Base-by-base conservation (phyloP, 2,113 vertebrate species). In the Oriolus oriolus region DNA sequence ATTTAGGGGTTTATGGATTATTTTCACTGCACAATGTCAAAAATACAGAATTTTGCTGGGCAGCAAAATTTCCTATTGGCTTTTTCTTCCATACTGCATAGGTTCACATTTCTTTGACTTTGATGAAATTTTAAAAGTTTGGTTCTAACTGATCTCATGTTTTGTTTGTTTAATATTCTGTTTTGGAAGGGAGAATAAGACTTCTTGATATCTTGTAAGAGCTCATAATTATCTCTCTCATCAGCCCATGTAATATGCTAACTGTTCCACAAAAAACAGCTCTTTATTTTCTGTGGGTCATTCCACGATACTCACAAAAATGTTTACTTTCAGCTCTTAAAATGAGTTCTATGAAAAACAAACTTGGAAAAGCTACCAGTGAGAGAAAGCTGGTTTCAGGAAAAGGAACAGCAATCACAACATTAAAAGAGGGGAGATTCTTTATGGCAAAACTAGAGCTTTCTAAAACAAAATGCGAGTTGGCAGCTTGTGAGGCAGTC, bases 1-100 rank as follows among this genome's bases (percentile, higher is more conserved):
- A 50, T 87, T 89, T 76, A 91, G 45, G 37, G 76, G 79, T 82
- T 95, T 75, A 31, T 39, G 37, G 22, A 39, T 77, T 71, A 47
- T 79, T 91, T 91, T 56, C 41, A 64, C 44, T 45, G 41, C 79
- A n/a, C 21, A 47, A 65, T 45, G 33, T 74, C 59, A 88, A 74
- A 91, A 78, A 66, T 17, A 71, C 0, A 65, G 31, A 30, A 49
- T 50, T 87, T 47, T 87, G 4, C 54, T 44, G 39, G 13, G 11
- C 13, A 80, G 37, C 7, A 92, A 53, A 61, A 56, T 45, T 65
- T 84, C 9, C 41, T 39, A 22, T 13, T 30, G 35, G 2, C 6
- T 54, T 87, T 86, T 90, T 41, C 31, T 90, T 88, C 49, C 22
- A 8, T 82, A 8, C 30, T 66, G 10, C 39, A 12, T 16, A 85